Conservation (phyloP, 2,888 invertebrate genomes). For the Lymantria monacha region DNA sequence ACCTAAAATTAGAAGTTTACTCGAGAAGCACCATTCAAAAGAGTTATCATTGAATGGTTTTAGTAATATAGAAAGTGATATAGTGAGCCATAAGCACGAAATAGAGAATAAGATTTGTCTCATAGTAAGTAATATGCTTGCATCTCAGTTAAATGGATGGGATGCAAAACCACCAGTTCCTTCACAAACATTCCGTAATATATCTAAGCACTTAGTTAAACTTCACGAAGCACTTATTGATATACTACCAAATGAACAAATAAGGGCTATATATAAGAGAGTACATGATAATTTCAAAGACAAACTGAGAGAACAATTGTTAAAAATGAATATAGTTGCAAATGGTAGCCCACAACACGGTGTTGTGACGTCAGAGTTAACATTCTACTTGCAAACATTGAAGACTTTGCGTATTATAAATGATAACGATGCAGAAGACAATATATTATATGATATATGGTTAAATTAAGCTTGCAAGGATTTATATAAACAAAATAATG, state of each 20-base stretch:
- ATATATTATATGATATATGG: conserved; percentile 93
- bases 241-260: conserved; percentile 90
- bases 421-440: conserved; percentile 86
- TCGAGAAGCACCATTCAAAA: conserved; percentile 83
- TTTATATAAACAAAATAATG: conserved; percentile 15
- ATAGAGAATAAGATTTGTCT: conserved; percentile 95
- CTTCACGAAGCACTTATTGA: conserved; percentile 94
- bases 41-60: conserved; percentile 79
- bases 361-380: conserved; percentile 94
- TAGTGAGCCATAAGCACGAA: conserved; percentile 94
- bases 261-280: conserved; percentile 88
- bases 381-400: conserved; percentile 94
- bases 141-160: conserved; percentile 92
- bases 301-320: conserved; percentile 91
- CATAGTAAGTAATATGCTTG: conserved; percentile 93
- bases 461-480: conserved; percentile 69
- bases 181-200: conserved; percentile 93
- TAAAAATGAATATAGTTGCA: conserved; percentile 93
- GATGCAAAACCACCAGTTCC: conserved; percentile 97
- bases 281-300: conserved; percentile 94
- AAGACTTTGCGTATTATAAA: conserved; percentile 90
- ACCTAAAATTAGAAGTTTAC: conserved; percentile 86
- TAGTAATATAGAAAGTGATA: conserved; percentile 89
- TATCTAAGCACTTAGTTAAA: conserved; percentile 94
- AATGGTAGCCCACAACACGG: conserved; percentile 99